These are phyloP conservation scores for Pogonophryne albipinna DNA, from an alignment of 2,797 vertebrate genomes.

Conservation along the genomic window DNA sequence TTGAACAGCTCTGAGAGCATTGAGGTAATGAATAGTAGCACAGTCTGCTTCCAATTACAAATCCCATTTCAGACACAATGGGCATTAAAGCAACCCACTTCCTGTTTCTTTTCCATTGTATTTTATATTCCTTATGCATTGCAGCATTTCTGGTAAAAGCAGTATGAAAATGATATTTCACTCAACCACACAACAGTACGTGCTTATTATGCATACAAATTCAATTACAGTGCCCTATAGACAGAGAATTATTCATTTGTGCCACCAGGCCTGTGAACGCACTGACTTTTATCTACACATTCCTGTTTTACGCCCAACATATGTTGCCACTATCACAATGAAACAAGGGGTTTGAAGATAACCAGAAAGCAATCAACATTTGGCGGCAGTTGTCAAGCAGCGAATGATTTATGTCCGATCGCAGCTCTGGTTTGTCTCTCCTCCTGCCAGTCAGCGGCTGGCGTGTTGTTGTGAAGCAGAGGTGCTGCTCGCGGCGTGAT, in stretches of 20 bases:
- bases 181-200: not conserved
- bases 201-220: conserved; percentile 5
- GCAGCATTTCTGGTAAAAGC: not conserved
- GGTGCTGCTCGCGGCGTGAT: conserved; percentile 71
- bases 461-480: conserved; percentile 69
- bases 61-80: conserved; percentile 34
- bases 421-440: conserved; percentile 58
- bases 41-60: conserved; percentile 28
- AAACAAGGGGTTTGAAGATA: conserved; percentile 75
- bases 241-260: conserved; percentile 29
- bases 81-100: conserved; percentile 12
- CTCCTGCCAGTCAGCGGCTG: conserved; percentile 68
- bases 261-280: conserved; percentile 19
- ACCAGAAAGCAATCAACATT: conserved; percentile 79
- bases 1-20: not conserved
- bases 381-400: conserved; percentile 70
- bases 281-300: conserved; percentile 50
- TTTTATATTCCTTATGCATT: not conserved
- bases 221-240: not conserved
- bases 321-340: conserved; percentile 63
- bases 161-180: not conserved
- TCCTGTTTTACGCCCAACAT: conserved; percentile 51
- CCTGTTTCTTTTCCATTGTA: conserved; percentile 3
- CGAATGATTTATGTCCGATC: conserved; percentile 79
- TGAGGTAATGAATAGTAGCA: conserved; percentile 26